phyloP scores from a whole-genome alignment of 2,888 invertebrate species.

The Gandaritis pyraliata region DNA sequence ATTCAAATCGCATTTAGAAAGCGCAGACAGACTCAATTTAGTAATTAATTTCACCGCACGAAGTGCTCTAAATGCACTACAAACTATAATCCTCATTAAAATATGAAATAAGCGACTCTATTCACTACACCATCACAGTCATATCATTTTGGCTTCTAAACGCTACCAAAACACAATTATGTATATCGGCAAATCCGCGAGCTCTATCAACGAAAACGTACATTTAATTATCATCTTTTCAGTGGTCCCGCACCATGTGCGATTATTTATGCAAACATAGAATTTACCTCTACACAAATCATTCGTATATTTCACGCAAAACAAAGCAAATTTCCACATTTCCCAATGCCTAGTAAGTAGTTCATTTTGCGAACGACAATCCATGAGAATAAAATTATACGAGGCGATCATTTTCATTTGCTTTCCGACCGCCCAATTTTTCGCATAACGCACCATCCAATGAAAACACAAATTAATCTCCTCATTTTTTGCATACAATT shows the following conservation, averaged over 20 bases:
- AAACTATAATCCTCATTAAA: constrained; percentile 83
- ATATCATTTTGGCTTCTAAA: constrained; percentile 81
- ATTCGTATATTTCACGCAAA: constrained; percentile 32
- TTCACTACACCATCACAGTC: constrained; percentile 71
- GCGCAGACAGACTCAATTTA: constrained; percentile 75
- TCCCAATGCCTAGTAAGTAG: constrained; percentile 46
- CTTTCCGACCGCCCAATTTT: constrained; percentile 76
- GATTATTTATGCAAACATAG: constrained; percentile 45
- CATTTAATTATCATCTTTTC: constrained; percentile 45
- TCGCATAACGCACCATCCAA: constrained; percentile 81
- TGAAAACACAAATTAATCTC: constrained; percentile 83
- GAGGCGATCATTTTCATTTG: constrained; percentile 79
- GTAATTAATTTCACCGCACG: constrained; percentile 82
- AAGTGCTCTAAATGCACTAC: constrained; percentile 82
- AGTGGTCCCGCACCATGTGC: constrained; percentile 14
- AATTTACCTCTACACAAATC: constrained; percentile 18
- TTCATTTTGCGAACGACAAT: constrained; percentile 66
- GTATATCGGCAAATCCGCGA: constrained; percentile 63
- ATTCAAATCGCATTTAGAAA: constrained; percentile 66
- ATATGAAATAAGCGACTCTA: constrained; percentile 76
- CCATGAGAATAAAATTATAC: constrained; percentile 70
- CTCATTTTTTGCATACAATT: constrained; percentile 83
- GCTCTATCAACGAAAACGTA: constrained; percentile 43
- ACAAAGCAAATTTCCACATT: constrained; percentile 39
- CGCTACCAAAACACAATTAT: constrained; percentile 66